Evolutionary conservation across 2,797 vertebrate genomes (phyloP), one percentile per base, ranked within the genome.

Genomic region (Helarctos malayanus): DNA sequence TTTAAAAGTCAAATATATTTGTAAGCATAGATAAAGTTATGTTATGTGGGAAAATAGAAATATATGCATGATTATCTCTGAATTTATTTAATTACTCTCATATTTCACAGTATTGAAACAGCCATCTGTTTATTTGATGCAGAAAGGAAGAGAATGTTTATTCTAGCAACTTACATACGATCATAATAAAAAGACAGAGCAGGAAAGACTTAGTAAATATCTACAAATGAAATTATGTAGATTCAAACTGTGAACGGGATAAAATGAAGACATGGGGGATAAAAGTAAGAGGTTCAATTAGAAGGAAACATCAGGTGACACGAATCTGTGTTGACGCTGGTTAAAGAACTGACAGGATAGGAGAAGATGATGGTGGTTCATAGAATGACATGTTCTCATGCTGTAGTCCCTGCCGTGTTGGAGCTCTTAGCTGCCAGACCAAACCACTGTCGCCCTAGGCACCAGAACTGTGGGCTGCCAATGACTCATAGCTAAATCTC

Each of bases 81-180:
- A 94, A 92, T 92, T 94, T 32, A 89, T 92, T 93, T 87, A 97
- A 96, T 94, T 87, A 63, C 56, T 73, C 47, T 92, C 84, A 54
- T 88, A 90, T 84, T 94, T 97, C 91, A 88, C 90, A 94, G 76
- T 80, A 14, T 78, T 80, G 47, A 92, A 94, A 88, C 38, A 92
- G 57, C 69, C 91, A 97, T 98, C 93, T 97, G 76, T 83, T 95
- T 96, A 93, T 92, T 94, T 94, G 80, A 87, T 81, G 27, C 41
- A 90, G 65, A 92, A 89, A 95, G 5, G 27, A 95, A 97, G 61
- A 68, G 38, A 90, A 87, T 94, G 81, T 94, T 96, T 95, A 95
- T 79, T 95, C 52, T 90, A 91, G 47, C 84, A 90, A 69, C 38
- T 92, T 86, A 80, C 19, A 87, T 61, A 59, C n/a, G 61, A 90